A percentile compares a stretch with the other conserved stretches of the same genome.
These are phyloP conservation scores for Acanthosepion lycidas DNA, from an alignment of 2,888 invertebrate genomes.

Conservation along the genomic window DNA sequence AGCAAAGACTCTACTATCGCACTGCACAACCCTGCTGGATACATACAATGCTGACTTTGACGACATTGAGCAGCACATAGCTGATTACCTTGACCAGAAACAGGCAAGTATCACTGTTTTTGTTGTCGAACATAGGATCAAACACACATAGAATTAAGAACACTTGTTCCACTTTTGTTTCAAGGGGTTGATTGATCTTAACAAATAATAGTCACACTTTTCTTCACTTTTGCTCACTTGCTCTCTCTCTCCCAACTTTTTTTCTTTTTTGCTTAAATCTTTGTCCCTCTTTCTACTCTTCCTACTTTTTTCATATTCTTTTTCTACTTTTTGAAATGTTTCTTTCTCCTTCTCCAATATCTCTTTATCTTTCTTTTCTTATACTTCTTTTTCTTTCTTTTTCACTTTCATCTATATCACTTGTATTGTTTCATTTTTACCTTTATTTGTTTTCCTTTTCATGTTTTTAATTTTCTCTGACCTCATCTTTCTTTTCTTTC, in stretches of 20 bases:
- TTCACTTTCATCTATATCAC: not conserved
- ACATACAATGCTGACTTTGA: constrained; percentile 64
- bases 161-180: not conserved
- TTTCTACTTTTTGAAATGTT: not conserved
- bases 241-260: not conserved
- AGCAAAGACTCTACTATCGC: constrained; percentile 57
- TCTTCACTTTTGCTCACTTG: not conserved
- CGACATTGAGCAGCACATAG: constrained; percentile 68
- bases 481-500: not conserved
- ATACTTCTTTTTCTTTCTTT: not conserved
- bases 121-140: not conserved
- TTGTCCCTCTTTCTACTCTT: not conserved
- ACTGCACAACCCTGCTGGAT: constrained; percentile 65
- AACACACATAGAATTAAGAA: not conserved
- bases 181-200: not conserved
- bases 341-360: not conserved
- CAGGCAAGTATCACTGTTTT: constrained; percentile 55
- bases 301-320: not conserved
- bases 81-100: constrained; percentile 60
- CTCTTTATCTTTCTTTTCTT: not conserved
- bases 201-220: not conserved
- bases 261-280: not conserved
- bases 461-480: not conserved
- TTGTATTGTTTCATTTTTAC: too few species aligned
- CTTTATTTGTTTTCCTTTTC: not conserved